Base-by-base conservation (phyloP, 2,888 invertebrate genomes). In the Ephialtes manifestator region DNA sequence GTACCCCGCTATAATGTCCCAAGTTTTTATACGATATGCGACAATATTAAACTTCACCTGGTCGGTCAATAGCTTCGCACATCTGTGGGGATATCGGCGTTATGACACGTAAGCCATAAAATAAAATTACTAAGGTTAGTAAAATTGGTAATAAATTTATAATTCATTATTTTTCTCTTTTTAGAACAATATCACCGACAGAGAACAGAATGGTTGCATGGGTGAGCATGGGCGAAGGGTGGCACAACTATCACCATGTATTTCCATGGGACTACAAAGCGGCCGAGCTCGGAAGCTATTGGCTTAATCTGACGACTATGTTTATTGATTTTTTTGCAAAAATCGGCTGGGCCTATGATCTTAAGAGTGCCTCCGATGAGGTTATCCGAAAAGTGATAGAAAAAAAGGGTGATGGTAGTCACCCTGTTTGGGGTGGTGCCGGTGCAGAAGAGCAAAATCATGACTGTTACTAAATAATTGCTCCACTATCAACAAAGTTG, bases 331-430 rank as follows among this genome's bases (percentile, higher is more conserved):
- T 95, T 11, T 97, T 97, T 93, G 96, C 96, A 0, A 95, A 94
- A 89, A 94, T 97, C 70, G 95, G 97, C 48, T 97, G 96, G 96
- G 97, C 97, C 0, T 97, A 97, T 92, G 97, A 97, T 92, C 93
- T 97, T 90, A 96, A 97, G 91, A 93, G 95, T 70, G 96, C 97
- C 0, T 95, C 96, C 0, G 94, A 95, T n/a, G 94, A 95, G 0
- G 92, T 96, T 0, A 93, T 96, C 1, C 90, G 92, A 78, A 92
- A 94, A 39, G 95, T 96, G 18, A 94, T 95, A 0, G 93, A 93
- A 55, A 95, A 95, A 70, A 95, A 95, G 35, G 96, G 96, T 13
- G 95, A 95, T 86, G 95, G 95, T 1, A 89, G 89, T 18, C 90
- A 89, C 77, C 85, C 68, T 3, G 58, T 67, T 24, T 87, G 83